Base-by-base conservation (phyloP, 2,113 vertebrate species). In the Podilymbus podiceps region DNA sequence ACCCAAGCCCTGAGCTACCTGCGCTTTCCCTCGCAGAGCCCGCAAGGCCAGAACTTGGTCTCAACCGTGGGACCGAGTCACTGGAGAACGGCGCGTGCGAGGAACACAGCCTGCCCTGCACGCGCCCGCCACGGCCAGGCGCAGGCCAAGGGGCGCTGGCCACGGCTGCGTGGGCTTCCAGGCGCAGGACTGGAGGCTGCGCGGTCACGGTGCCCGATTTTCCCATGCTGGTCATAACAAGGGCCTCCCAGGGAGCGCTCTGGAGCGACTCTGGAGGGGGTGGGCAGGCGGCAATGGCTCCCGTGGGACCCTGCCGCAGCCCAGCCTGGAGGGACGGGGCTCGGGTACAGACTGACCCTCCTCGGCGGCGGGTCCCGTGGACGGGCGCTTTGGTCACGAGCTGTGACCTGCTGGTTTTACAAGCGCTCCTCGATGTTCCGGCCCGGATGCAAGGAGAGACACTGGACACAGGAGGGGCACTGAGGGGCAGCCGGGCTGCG, bases 21-120 rank as follows among this genome's bases (percentile, higher is more conserved):
- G 56, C 9, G 5, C n/a, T 2, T 40, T 23, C 5, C 27, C 28
- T 17, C 5, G 0, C 75, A 20, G 19, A 38, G 49, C 33, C 30
- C 10, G 1, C 1, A n/a, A 7, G 4, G n/a, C 15, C 30, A 38
- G 30, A 49, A 21, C 24, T 44, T 1, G 5, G 24, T 20, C 21
- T n/a, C 4, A 5, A 8, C 20, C 1, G 3, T 4, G 17, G 30
- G 35, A 67, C 20, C 3, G 1, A 17, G 40, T 8, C 56, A 7
- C 24, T 2, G 20, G 47, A 2, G 12, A 30, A 3, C 0, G 12
- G 31, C 2, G 4, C 2, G 15, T 1, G 33, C 16, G 15, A 49
- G 28, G 59, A 27, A 49, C 42, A 9, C 3, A 5, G 27, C 22
- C 22, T 8, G 27, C 79, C 5, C 1, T 3, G 27, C 52, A 3